phyloP scores from a whole-genome alignment of 2,797 vertebrate genomes.

The Phyllotis vaccarum region DNA sequence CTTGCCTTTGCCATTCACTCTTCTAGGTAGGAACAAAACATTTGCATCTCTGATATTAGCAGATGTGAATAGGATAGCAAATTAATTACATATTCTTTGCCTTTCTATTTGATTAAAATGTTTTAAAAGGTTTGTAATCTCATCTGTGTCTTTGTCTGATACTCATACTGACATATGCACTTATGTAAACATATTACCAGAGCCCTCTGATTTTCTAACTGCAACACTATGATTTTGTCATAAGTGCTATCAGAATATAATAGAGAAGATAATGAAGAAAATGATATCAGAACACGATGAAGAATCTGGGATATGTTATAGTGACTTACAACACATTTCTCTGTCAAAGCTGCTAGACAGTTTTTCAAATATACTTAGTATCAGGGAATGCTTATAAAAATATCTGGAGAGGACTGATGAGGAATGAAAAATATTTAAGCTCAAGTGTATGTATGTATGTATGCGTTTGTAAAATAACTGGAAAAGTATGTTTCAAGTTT shows the following conservation, averaged over 20 bases:
- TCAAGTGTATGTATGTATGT: not conserved
- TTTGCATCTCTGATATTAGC: not conserved
- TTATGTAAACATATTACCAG: not conserved
- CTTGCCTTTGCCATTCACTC: not conserved
- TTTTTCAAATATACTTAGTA: not conserved
- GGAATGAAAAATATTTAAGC: not conserved
- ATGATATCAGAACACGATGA: not conserved
- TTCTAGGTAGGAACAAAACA: not conserved
- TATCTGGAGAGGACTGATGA: not conserved
- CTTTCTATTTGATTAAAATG: conserved; percentile 11
- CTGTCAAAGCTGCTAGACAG: not conserved
- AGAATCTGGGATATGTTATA: not conserved
- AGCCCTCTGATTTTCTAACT: not conserved
- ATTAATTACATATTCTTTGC: not conserved
- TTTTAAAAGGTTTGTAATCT: not conserved
- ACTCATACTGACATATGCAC: not conserved
- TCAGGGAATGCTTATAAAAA: not conserved
- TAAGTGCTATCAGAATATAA: conserved; percentile 10
- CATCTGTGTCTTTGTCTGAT: not conserved
- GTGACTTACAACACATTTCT: not conserved
- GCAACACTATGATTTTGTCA: not conserved
- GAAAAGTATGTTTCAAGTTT: conserved; percentile 9
- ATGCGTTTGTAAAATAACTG: conserved; percentile 11
- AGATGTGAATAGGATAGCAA: not conserved
- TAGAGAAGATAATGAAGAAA: conserved; percentile 18